Base-by-base conservation (phyloP, 2,797 vertebrate species). In the Triplophysa bombifrons region DNA sequence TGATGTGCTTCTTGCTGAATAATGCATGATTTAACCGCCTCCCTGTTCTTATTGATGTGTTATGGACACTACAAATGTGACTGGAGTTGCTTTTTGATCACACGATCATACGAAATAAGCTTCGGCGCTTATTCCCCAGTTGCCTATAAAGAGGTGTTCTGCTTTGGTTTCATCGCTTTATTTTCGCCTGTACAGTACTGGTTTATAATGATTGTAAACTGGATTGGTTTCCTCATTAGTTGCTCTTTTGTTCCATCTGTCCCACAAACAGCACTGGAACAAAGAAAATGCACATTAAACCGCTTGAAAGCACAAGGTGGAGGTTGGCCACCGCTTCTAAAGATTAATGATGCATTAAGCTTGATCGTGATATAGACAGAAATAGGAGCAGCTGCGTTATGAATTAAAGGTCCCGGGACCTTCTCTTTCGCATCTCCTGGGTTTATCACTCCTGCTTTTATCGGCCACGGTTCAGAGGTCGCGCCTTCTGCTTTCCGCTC, bases 271-370 rank as follows among this genome's bases (percentile, higher is more conserved):
- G 50, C 9, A n/a, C 38, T 56, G 22, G 64, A 64, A 76, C 58
- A 72, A 74, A 82, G 51, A 9, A 56, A 63, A 63, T 22, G 19
- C 22, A 1, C 17, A 48, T 78, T 87, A 60, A 72, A 77, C 30
- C 9, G 25, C 44, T 61, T 5, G n/a, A 41, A 60, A 72, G 25
- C n/a, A 9, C 10, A n/a, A 2, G 44, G 20, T 19, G 34, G 64
- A 84, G 86, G 87, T 88, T 82, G 46, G 74, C 76, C 75, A 61
- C 76, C 58, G 56, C 76, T 84, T 83, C 84, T 86, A 66, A 64
- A 80, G 80, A 80, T 91, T 90, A 92, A 90, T 87, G 86, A 88
- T 85, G 85, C 77, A 61, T 84, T 84, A 80, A 74, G 80, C 78
- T 88, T 89, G 86, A 90, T 89, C 88, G 65, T 77, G 74, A 83